Percentiles rank a stretch among this genome's conserved stretches.
phyloP scores from a whole-genome alignment of 2,113 vertebrate species.

The Eretmochelys imbricata region DNA sequence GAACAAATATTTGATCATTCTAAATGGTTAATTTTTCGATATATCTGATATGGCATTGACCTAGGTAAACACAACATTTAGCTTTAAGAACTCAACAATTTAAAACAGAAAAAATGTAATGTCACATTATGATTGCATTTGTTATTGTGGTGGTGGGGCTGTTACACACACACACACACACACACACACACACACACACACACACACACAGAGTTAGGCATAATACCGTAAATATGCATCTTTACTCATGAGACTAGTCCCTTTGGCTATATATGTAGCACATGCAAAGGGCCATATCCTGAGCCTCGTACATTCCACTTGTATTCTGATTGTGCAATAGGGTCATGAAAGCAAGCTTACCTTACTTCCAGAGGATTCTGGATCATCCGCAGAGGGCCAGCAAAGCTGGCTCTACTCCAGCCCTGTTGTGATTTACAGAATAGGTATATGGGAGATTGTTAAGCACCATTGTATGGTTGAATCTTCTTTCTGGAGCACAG shows the following conservation, averaged over 20 bases:
- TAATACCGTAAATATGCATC: neutral
- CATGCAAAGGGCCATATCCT: neutral
- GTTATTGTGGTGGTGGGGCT: rapidly evolving
- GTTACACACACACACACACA: neutral
- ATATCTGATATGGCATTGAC: neutral
- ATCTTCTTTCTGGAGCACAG: neutral
- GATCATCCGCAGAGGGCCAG: neutral
- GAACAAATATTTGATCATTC: neutral
- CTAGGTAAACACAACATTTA: neutral
- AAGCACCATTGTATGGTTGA: neutral
- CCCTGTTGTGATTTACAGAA: neutral
- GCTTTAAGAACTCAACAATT: neutral
- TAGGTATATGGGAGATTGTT: neutral
- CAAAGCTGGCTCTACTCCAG: neutral
- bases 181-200: no score
- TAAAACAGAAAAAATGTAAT: neutral
- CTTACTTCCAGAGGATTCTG: neutral
- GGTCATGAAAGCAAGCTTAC: neutral
- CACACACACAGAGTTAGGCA: conserved; percentile 8
- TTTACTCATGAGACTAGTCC: neutral
- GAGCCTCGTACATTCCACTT: neutral
- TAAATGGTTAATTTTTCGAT: neutral
- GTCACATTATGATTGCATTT: neutral
- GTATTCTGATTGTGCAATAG: neutral
- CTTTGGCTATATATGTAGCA: neutral